Evolutionary conservation across 2,113 vertebrate species (phyloP), one percentile per base, ranked within the genome.

Genomic region (Phrynosoma platyrhinos): DNA sequence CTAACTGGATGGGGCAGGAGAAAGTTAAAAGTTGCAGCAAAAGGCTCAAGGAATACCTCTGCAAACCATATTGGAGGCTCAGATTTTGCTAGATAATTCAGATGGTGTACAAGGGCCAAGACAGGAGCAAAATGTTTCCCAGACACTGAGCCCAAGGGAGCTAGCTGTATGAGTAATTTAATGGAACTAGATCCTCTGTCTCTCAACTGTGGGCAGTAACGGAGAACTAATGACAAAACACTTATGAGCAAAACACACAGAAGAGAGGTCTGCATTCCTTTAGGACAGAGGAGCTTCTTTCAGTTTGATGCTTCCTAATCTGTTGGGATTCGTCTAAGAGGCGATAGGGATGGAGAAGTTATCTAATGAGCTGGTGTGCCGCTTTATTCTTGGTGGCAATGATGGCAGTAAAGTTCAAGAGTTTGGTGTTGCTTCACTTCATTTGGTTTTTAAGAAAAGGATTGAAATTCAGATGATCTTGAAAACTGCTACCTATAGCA

Each of bases 11-110:
- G 62, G 13, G 84, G 82, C 32, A 87, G 80, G 27, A 21, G 69
- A 32, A 21, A 5, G 25, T 79, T 25, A 58, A 40, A 91, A 85
- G 53, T 75, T 82, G 78, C 88, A 82, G 32, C 88, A 86, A 47
- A n/a, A 20, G 20, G 90, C 87, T 82, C 79, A 82, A 21, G 77
- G 27, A 85, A 89, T 88, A 83, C 72, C 58, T 89, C 86, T 84
- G 87, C 85, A 20, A 72, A 27, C 74, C 27, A 84, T n/a, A 86
- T 89, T 86, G 68, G 10, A 89, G 92, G 82, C 69, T 69, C 74
- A 87, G 74, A 36, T 90, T 84, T 72, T 68, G 82, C 77, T 20
- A 23, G 69, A 52, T 40, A 21, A 23, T 42, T 62, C 40, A 6
- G 40, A 53, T 25, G 27, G 5, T 86, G 27, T 20, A 27, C 40